Evolutionary conservation across 2,113 vertebrate genomes (phyloP), one percentile per base, ranked within the genome.

Genomic region (Anhinga anhinga): DNA sequence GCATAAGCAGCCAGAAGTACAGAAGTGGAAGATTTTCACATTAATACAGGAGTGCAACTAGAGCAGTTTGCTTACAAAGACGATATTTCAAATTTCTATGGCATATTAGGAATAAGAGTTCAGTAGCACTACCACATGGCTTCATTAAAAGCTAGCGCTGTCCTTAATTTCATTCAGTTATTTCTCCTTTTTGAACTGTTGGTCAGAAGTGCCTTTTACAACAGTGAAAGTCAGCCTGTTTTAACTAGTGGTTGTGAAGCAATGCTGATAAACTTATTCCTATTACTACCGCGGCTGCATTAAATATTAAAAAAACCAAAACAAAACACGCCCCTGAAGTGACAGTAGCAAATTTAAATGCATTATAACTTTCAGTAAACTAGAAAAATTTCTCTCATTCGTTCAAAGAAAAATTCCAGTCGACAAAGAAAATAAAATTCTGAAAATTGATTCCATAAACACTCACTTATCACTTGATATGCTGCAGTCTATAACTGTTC

Each of bases 381-480:
- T 27, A 76, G 26, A 74, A 62, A 65, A 61, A 58, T 10, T 45
- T 55, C 13, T 66, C 36, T 58, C 6, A 45, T n/a, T 56, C 52
- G n/a, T 73, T 80, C 56, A 36, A 87, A 66, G 22, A 91, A 88
- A 56, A 84, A 67, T 40, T 45, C 29, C 34, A 62, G 63, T 70
- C 25, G n/a, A 44, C 49, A 93, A 82, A 84, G 38, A 78, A 88
- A 73, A 45, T 8, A 69, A 20, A 73, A 72, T 22, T 49, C 7
- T 65, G 72, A 53, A 63, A 72, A 44, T 9, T 5, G 42, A 27
- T 93, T 95, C 52, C 34, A 50, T 29, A 36, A 63, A 62, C 11
- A 98, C 98, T 98, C 95, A 99, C 99, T 99, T 99, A 96, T 99
- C 98, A 69, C 98, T 98, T 74, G 99, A 99, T 97, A 99, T 99